phyloP scores from a whole-genome alignment of 2,797 vertebrate genomes.

The Taenioides sp. region DNA sequence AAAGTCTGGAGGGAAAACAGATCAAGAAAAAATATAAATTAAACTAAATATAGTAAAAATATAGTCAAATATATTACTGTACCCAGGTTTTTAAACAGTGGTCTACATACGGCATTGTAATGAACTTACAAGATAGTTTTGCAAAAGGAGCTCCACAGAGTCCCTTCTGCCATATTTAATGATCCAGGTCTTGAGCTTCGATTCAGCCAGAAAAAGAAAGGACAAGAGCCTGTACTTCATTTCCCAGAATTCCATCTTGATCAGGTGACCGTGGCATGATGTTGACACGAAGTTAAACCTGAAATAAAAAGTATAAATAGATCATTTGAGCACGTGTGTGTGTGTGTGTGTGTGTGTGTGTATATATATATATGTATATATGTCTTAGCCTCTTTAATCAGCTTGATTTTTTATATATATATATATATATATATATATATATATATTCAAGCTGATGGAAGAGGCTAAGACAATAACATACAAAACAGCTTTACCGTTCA shows the following conservation, averaged over 20 bases:
- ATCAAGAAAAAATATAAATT: not conserved
- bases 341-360: no score
- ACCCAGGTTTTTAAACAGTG: no score
- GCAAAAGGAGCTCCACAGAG: constrained; percentile 91
- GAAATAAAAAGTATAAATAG: constrained; percentile 17
- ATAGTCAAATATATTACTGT: no score
- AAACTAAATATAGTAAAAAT: no score
- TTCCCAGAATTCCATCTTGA: constrained; percentile 98
- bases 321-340: no score
- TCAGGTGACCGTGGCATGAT: constrained; percentile 92
- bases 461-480: no score
- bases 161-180: constrained; percentile 96
- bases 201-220: constrained; percentile 92
- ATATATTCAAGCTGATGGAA: no score
- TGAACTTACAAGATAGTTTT: constrained; percentile 90
- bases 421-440: no score
- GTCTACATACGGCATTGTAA: no score
- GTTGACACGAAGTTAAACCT: constrained; percentile 95
- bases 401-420: no score
- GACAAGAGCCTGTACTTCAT: constrained; percentile 95
- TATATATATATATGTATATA: no score
- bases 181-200: constrained; percentile 98
- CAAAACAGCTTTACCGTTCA: constrained; percentile 83
- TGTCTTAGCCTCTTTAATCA: no score
- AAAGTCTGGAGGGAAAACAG: constrained; percentile 78